A percentile compares a stretch with the other conserved stretches of the same genome.
These are phyloP conservation scores for Drosophila willistoni DNA, from an alignment of 1,140 invertebrate genomes.

Conservation along the genomic window DNA sequence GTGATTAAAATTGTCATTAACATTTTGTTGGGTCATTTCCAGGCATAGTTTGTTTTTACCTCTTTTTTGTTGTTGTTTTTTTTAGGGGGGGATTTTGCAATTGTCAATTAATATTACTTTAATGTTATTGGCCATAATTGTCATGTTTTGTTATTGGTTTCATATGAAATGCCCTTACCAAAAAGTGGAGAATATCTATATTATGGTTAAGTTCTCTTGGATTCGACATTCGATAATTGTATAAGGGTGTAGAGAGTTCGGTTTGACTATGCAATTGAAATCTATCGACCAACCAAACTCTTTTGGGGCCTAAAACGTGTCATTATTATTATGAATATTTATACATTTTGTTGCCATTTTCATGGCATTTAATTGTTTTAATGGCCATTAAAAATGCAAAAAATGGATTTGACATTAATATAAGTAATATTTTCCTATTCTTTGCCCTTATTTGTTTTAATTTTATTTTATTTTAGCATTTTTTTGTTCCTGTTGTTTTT, in stretches of 20 bases:
- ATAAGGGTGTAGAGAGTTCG: background rate
- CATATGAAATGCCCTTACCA: background rate
- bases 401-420: constrained; percentile 61
- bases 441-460: no score
- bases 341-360: constrained; percentile 51
- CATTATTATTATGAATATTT: constrained; percentile 62
- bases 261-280: background rate
- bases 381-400: constrained; percentile 64
- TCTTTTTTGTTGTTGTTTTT: constrained; percentile 24
- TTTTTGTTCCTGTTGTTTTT: constrained; percentile 15
- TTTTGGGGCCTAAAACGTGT: constrained; percentile 50
- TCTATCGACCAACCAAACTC: background rate
- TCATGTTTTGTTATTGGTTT: constrained; percentile 47
- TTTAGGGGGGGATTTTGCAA: constrained; percentile 17
- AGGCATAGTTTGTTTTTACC: background rate
- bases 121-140: constrained; percentile 67
- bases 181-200: constrained; percentile 13
- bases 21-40: constrained; percentile 32
- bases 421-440: constrained; percentile 65
- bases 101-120: constrained; percentile 66
- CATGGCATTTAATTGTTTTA: constrained; percentile 76
- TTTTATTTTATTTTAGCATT: background rate
- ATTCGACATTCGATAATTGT: background rate
- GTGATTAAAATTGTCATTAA: constrained; percentile 59
- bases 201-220: background rate